Percentiles rank a stretch among this genome's conserved stretches.
Conservation (phyloP, 2,888 invertebrate genomes). For the Drosophila peninsularis region DNA sequence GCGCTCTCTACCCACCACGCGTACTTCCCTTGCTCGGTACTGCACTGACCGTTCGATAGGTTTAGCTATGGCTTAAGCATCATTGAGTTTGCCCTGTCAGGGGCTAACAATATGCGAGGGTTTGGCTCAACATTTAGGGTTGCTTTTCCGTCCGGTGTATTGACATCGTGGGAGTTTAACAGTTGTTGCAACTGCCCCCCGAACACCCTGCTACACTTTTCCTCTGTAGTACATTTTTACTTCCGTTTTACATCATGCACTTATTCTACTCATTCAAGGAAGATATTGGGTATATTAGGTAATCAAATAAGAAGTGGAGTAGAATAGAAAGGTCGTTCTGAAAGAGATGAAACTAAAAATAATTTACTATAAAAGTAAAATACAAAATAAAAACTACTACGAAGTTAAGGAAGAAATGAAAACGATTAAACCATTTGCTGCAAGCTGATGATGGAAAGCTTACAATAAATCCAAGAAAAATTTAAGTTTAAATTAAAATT, state of each 20-base stretch:
- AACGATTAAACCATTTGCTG: no score
- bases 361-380: no score
- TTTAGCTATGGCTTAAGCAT: slow-evolving; percentile 54
- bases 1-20: not conserved
- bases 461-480: no score
- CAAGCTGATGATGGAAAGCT: no score
- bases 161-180: slow-evolving; percentile 77
- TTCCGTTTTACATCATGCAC: slow-evolving; percentile 37
- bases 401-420: no score
- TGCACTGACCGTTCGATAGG: slow-evolving; percentile 38
- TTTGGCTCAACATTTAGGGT: slow-evolving; percentile 20
- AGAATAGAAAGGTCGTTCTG: not conserved
- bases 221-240: slow-evolving; percentile 40
- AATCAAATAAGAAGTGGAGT: not conserved
- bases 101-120: slow-evolving; percentile 13
- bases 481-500: no score
- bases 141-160: slow-evolving; percentile 61
- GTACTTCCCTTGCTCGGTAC: not conserved
- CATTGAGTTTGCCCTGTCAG: slow-evolving; percentile 41
- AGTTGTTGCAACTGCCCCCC: slow-evolving; percentile 56
- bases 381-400: no score
- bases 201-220: not conserved
- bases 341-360: not conserved
- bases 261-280: slow-evolving; percentile 1
- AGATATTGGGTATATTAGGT: not conserved